phyloP scores from a whole-genome alignment of 1,140 invertebrate species.

The Aphaenogaster ashmeadi region DNA sequence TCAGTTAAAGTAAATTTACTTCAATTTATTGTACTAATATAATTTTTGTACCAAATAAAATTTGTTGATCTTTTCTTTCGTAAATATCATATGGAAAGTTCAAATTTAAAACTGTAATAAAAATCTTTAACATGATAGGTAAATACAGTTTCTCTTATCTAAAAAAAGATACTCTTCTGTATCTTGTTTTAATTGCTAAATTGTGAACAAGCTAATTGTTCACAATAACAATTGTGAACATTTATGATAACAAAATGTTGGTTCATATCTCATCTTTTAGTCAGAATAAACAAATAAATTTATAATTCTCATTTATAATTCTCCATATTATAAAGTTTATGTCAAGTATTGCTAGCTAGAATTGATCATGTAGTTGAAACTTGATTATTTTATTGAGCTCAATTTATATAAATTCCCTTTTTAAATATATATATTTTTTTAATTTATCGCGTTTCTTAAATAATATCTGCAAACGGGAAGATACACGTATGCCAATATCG shows the following conservation, averaged over 20 bases:
- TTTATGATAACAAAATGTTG: slow-evolving; percentile 11
- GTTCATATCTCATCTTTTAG: not conserved
- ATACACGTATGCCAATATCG: not conserved
- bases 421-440: not conserved
- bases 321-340: not conserved
- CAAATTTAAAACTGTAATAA: not conserved
- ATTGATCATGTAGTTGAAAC: not conserved
- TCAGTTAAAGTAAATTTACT: slow-evolving; percentile 20
- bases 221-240: too few relatives aligned
- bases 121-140: not conserved
- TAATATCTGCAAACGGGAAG: not conserved
- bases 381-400: not conserved
- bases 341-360: not conserved
- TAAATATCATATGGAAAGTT: not conserved
- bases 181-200: not conserved
- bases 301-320: not conserved
- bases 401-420: not conserved
- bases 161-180: not conserved
- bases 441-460: slow-evolving; percentile 16
- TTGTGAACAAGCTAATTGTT: not conserved
- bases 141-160: not conserved
- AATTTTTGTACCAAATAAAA: not conserved
- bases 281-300: not conserved
- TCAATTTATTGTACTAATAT: not conserved
- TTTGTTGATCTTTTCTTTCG: not conserved